Percentiles rank a stretch among this genome's conserved stretches.
These are phyloP conservation scores for Liolophura sinensis DNA, from an alignment of 1,140 invertebrate species.

Conservation along the genomic window DNA sequence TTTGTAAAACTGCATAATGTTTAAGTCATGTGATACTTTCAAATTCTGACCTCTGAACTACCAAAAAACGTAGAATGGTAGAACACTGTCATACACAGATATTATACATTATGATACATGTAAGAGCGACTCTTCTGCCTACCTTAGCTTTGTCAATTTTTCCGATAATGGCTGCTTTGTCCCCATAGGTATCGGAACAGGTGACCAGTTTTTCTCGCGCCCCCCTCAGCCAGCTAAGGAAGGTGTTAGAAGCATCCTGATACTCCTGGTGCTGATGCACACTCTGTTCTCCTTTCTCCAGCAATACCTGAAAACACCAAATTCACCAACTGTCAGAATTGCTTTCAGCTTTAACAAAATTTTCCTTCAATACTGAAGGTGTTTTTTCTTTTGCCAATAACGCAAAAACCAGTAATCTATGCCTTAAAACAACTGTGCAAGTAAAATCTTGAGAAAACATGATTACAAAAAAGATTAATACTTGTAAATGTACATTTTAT, in stretches of 20 bases:
- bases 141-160: constrained; percentile 79
- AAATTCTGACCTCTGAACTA: too few species aligned
- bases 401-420: too few species aligned
- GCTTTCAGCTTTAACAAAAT: not conserved
- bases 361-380: too few species aligned
- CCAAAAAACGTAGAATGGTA: not conserved
- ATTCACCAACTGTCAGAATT: constrained; percentile 1
- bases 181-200: constrained; percentile 90
- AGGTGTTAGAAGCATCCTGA: constrained; percentile 80
- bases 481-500: not conserved
- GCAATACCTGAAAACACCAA: constrained; percentile 66
- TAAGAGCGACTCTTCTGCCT: constrained; percentile 11
- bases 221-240: constrained; percentile 86
- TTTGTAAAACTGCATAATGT: too few species aligned
- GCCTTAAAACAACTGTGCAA: too few species aligned
- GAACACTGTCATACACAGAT: not conserved
- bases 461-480: too few species aligned
- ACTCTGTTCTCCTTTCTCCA: constrained; percentile 48
- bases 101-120: not conserved
- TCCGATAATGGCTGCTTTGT: constrained; percentile 80
- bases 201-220: constrained; percentile 89
- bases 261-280: constrained; percentile 63
- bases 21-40: too few species aligned
- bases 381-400: too few species aligned
- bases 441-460: too few species aligned